Base-by-base conservation (phyloP, 2,888 invertebrate species). In the Monoplex corrugatus region DNA sequence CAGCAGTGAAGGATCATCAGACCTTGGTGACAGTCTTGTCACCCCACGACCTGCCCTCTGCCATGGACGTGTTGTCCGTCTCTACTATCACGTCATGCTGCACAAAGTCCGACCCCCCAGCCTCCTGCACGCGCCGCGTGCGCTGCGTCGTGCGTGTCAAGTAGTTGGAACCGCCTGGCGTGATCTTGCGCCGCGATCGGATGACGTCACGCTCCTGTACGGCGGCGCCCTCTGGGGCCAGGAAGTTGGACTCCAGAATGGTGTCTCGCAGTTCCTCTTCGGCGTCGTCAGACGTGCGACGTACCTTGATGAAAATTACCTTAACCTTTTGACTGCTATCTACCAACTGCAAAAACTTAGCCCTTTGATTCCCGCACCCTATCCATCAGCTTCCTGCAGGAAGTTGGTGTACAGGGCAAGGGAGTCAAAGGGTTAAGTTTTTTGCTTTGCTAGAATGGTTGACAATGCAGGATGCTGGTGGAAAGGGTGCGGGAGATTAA, bases 141-240 rank as follows among this genome's bases (percentile, higher is more conserved):
- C 92, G 93, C 68, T 92, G 92, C 43, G 92, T 90, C 86, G 92
- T 94, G 43, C 93, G 89, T 44, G 92, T 91, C 84, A 92, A 94
- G 89, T 95, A 95, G 78, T 94, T 92, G 1, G 95, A 95, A 6
- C 95, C 95, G 78, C 94, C 90, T 8, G 93, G 92, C 28, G 94
- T 95, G 44, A 94, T 78, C 89, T 93, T 94, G 50, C 92, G 92
- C 38, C 92, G 92, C 10, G 94, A 93, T 80, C 93, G 93, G 45
- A 93, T 92, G 45, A 93, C 93, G 89, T 94, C 94, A 89, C 92
- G 92, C 85, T 94, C 93, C 84, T 93, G 91, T 35, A 92, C 90
- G 35, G 84, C 84, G 2, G 50, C 84, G 50, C 84, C 1, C 94
- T 94, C 83, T 80, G 94, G 94, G 28, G 94, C 92, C 43, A 91